Base-by-base conservation (phyloP, 1,140 invertebrate species). In the Gerris buenoi region DNA sequence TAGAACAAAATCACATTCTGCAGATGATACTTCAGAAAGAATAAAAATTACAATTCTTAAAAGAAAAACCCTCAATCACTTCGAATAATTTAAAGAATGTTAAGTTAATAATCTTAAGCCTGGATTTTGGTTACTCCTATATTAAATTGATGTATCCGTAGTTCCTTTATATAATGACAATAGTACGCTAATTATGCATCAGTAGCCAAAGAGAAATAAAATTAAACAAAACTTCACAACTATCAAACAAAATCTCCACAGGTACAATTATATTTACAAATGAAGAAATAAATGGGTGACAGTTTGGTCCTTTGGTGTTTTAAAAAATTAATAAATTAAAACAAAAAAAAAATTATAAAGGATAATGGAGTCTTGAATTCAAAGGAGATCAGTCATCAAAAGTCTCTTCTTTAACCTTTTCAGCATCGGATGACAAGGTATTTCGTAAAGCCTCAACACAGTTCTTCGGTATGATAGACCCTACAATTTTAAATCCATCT, bases 401-500 rank as follows among this genome's bases (percentile, higher is more conserved):
- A 27, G 13, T 28, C n/a, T 27, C 3, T 5, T 2, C 27, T 28
- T 66, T 1, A 15, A 66, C 65, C 69, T 88, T 88, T 71, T 90
- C 87, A 1, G 89, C 87, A 77, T 91, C 89, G 10, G 86, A 82
- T 18, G 86, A 83, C 25, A 93, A 79, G 46, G 88, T 86, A 74
- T 88, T 84, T 69, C 84, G 83, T 25, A 94, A 78, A 26, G 85
- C 76, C 65, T 89, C 85, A 71, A 91, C 86, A 76, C 90, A 91
- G 73, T 88, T 88, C 75, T 89, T 88, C 71, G 91, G 91, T 78
- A 93, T 93, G 67, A 93, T 76, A 23, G 89, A 93, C 68, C 83
- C 88, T 58, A 96, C 91, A 72, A 95, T 88, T 80, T 93, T 93
- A 65, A 88, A 78, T 10, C 87, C 89, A 71, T 92, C 88, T 78